phyloP scores from a whole-genome alignment of 2,797 vertebrate species.

The Gymnocypris eckloni region DNA sequence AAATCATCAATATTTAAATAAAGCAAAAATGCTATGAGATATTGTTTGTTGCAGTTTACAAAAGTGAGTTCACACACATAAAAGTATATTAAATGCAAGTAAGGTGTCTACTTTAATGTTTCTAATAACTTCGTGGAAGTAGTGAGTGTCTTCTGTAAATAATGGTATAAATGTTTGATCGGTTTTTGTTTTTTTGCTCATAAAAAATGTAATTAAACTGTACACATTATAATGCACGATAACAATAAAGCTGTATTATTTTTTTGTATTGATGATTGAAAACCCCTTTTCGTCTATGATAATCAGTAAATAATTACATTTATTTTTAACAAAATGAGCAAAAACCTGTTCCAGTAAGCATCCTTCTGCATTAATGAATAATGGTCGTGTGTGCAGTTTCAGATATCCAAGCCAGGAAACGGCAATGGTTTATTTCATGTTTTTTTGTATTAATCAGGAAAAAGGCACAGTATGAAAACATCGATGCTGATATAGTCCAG shows the following conservation, averaged over 20 bases:
- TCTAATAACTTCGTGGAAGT: background rate
- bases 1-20: background rate
- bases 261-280: background rate
- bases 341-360: background rate
- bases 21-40: background rate
- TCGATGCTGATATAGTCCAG: conserved; percentile 85
- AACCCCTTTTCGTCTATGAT: background rate
- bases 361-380: background rate
- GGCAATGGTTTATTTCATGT: background rate
- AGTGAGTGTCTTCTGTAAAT: background rate
- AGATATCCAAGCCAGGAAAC: background rate
- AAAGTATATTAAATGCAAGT: background rate
- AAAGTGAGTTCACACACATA: background rate
- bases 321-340: background rate
- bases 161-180: no score
- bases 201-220: no score
- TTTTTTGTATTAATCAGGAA: conserved; percentile 76
- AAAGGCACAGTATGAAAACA: conserved; percentile 81
- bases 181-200: no score
- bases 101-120: background rate
- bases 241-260: no score
- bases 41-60: background rate
- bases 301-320: background rate
- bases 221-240: no score
- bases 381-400: background rate